Evolutionary conservation across 2,113 vertebrate species (phyloP).

Genomic region (Sinocyclocheilus rhinocerous): DNA sequence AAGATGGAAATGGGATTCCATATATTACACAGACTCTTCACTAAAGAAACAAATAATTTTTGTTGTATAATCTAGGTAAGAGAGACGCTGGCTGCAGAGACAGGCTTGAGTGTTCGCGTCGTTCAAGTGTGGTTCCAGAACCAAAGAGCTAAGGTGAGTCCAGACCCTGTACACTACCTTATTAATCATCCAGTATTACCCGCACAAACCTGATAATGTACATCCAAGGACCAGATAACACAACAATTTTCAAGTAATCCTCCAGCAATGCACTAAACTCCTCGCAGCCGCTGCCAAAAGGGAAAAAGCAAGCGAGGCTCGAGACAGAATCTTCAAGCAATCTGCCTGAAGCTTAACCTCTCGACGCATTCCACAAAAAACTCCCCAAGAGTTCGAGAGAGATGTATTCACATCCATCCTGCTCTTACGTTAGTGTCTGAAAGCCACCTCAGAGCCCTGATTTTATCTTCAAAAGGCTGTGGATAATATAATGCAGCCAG

Average conservation of each 20-base stretch:
- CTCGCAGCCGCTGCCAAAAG: constrained; percentile 49
- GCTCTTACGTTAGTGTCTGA: constrained; percentile 71
- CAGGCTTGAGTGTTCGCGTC: constrained; percentile 96
- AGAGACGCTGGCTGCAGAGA: constrained; percentile 97
- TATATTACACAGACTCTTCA: not conserved
- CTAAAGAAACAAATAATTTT: not conserved
- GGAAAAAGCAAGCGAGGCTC: constrained; percentile 38
- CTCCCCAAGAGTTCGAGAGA: constrained; percentile 64
- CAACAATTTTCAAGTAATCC: constrained; percentile 50
- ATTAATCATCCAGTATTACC: constrained; percentile 42
- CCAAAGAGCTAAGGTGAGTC: constrained; percentile 98
- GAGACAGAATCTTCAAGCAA: constrained; percentile 70
- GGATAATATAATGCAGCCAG: constrained; percentile 74
- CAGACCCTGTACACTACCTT: not conserved
- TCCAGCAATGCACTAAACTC: constrained; percentile 34
- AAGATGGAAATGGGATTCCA: not conserved
- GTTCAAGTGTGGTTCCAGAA: constrained; percentile 99
- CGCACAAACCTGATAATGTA: constrained; percentile 40
- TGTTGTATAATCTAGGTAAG: constrained; percentile 81
- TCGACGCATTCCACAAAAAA: constrained; percentile 72
- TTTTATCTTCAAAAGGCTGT: constrained; percentile 76
- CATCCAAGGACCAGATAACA: constrained; percentile 40
- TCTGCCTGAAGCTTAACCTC: constrained; percentile 73
- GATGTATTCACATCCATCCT: constrained; percentile 72
- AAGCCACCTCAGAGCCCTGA: constrained; percentile 72